Percentiles rank a stretch among this genome's conserved stretches.
Evolutionary conservation across 1,140 invertebrate genomes (phyloP).

Genomic region (Riptortus pedestris): DNA sequence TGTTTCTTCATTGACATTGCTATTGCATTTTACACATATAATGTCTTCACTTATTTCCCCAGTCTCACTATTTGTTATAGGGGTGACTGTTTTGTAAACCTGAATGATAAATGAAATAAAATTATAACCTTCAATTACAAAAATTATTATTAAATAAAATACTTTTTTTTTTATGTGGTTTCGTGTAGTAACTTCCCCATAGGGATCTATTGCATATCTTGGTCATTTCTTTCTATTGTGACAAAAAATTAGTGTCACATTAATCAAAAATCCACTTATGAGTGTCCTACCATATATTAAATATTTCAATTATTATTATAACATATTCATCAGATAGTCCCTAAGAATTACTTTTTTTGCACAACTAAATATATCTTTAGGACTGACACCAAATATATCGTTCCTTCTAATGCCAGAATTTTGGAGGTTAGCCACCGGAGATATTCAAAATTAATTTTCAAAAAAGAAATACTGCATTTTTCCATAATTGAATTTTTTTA

Average conservation of each 20-base stretch:
- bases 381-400: too few species aligned
- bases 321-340: too few species aligned
- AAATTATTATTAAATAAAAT: neutral
- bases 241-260: neutral
- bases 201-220: neutral
- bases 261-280: too few species aligned
- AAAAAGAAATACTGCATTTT: too few species aligned
- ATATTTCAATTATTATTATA: too few species aligned
- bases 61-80: neutral
- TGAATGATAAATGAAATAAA: neutral
- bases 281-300: too few species aligned
- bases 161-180: neutral
- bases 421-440: too few species aligned
- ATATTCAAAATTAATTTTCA: too few species aligned
- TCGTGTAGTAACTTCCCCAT: neutral
- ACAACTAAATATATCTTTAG: too few species aligned
- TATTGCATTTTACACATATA: constrained; percentile 2
- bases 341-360: too few species aligned
- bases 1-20: neutral
- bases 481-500: too few species aligned
- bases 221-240: neutral
- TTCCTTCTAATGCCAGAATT: too few species aligned
- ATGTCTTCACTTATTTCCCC: neutral
- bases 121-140: neutral
- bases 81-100: neutral